Evolutionary conservation across 1,140 invertebrate genomes (phyloP), one percentile per base, ranked within the genome.

Genomic region (Hyles vespertilio): DNA sequence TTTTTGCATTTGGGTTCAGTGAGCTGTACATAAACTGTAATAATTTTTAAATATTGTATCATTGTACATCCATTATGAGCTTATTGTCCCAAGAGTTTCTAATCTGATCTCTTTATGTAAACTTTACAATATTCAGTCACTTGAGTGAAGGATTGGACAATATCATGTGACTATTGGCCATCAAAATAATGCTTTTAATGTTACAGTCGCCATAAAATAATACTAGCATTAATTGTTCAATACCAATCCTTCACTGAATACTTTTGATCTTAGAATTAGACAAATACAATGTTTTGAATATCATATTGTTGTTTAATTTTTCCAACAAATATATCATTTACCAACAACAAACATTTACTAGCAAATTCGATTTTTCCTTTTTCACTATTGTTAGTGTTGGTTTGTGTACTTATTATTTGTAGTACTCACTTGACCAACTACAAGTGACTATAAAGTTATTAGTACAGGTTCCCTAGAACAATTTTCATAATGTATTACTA

Each of bases 61-160:
- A 40, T 40, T 40, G 46, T 48, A 48, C n/a, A 48, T 11, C 61
- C 55, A 63, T 61, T 56, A 67, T 67, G 77, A 85, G 80, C 77
- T 81, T 83, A 79, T 68, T 78, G 71, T 78, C 72, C 73, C 67
- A 64, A 34, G 61, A 74, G 70, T 81, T 82, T 79, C 67, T 77
- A 77, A 81, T 57, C 80, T 83, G 81, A 87, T 87, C 84, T 87
- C 82, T 83, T 51, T 69, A 76, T 82, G 74, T 78, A 65, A 81
- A 84, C 67, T 83, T 77, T 84, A 86, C 72, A 81, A 77, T 58
- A 51, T 51, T 70, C 70, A 50, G 65, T 75, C 57, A 64, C 56
- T 67, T 64, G 33, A 69, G 69, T 75, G 76, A 71, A 79, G 74
- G 73, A 83, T 84, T 87, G 71, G 72, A 50, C 45, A 58, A 66